Evolutionary conservation across 1,140 invertebrate species (phyloP).

Genomic region (Drosophila neocordata): DNA sequence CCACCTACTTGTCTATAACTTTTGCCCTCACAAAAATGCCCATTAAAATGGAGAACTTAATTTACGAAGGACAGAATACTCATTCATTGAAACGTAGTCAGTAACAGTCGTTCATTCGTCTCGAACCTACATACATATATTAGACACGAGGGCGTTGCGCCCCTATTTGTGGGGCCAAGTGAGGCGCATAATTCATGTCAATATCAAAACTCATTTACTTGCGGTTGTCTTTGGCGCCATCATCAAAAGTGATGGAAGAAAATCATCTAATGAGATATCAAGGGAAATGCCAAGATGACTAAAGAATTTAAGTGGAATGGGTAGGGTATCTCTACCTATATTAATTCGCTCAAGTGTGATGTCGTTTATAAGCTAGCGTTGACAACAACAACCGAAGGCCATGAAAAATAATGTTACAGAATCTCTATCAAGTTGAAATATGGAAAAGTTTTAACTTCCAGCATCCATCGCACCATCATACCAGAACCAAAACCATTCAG

Average conservation of each 20-base stretch:
- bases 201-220: conserved; percentile 78
- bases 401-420: conserved; percentile 34
- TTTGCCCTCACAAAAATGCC: conserved; percentile 28
- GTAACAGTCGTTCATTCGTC: background rate
- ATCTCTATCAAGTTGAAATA: conserved; percentile 48
- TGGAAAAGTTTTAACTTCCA: conserved; percentile 33
- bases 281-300: conserved; percentile 41
- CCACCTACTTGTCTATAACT: background rate
- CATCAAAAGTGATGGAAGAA: conserved; percentile 49
- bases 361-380: conserved; percentile 59
- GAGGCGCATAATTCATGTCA: conserved; percentile 76
- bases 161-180: conserved; percentile 58
- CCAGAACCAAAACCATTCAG: background rate
- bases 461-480: conserved; percentile 14
- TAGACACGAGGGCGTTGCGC: conserved; percentile 34
- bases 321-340: no score
- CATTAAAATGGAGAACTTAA: conserved; percentile 50
- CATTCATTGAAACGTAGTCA: background rate
- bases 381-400: conserved; percentile 33
- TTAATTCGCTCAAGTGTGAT: conserved; percentile 57
- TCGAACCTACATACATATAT: conserved; percentile 23
- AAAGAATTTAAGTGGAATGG: background rate
- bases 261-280: conserved; percentile 45
- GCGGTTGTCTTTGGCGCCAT: conserved; percentile 57
- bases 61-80: conserved; percentile 30